Evolutionary conservation across 2,888 invertebrate species (phyloP).

Genomic region (Lydus trimaculatus): DNA sequence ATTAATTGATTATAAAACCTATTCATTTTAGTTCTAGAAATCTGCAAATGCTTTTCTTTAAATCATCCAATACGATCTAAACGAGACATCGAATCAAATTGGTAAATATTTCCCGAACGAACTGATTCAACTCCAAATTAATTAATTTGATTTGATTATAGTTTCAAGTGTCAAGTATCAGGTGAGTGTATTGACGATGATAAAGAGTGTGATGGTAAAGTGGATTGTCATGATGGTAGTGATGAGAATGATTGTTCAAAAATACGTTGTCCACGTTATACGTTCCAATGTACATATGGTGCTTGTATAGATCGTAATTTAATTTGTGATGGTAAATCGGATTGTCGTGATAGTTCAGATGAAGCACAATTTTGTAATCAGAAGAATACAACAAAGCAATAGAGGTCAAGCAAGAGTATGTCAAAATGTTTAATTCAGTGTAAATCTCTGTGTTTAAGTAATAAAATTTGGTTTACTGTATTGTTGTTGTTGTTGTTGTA

Average conservation of each 20-base stretch:
- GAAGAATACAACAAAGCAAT: too few relatives aligned
- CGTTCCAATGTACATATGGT: conserved; percentile 64
- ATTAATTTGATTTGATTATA: neutral
- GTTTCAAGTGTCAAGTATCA: conserved; percentile 27
- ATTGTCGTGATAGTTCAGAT: conserved; percentile 63
- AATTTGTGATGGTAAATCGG: conserved; percentile 58
- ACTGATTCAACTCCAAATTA: neutral
- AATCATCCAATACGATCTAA: neutral
- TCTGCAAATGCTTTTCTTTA: neutral
- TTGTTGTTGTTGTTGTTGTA: too few relatives aligned
- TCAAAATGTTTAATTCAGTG: neutral
- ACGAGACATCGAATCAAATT: neutral
- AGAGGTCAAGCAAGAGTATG: too few relatives aligned
- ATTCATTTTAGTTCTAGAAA: neutral
- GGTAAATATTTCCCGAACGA: neutral
- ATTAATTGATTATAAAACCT: too few relatives aligned
- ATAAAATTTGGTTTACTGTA: too few relatives aligned
- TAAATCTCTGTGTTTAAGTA: too few relatives aligned
- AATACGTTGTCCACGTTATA: conserved; percentile 57
- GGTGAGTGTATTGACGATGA: conserved; percentile 59
- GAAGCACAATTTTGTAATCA: too few relatives aligned
- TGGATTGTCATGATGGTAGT: conserved; percentile 60
- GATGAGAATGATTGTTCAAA: conserved; percentile 57
- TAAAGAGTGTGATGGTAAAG: conserved; percentile 60
- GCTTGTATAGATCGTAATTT: conserved; percentile 60